Conservation (phyloP, 2,797 vertebrate species). For the Orientallactaga sibirica region DNA sequence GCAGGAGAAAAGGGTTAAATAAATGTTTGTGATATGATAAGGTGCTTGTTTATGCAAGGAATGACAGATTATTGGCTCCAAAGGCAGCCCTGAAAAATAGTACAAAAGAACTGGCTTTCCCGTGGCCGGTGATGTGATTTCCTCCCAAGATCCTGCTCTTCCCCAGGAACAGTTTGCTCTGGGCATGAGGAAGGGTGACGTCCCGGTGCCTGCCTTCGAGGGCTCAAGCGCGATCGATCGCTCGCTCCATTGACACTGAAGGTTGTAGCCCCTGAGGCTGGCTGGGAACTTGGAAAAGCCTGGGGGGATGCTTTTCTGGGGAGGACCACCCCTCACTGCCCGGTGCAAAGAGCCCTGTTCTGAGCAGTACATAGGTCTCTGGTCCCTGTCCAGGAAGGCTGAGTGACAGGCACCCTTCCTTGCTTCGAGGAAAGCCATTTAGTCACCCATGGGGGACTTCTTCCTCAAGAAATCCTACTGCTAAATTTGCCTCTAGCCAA, state of each 20-base stretch:
- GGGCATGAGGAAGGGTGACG: constrained; percentile 87
- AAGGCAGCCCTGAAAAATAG: constrained; percentile 90
- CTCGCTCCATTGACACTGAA: constrained; percentile 50
- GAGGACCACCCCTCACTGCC: not conserved
- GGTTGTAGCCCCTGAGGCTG: constrained; percentile 45
- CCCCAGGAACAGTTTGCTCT: constrained; percentile 87
- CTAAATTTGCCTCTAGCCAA: not conserved
- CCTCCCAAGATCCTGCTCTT: constrained; percentile 88
- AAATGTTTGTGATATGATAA: constrained; percentile 99
- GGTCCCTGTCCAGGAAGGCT: not conserved
- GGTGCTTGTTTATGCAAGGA: constrained; percentile 96
- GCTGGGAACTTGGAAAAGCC: not conserved
- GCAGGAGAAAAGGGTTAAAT: constrained; percentile 97
- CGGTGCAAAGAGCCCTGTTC: not conserved
- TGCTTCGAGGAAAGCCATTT: not conserved
- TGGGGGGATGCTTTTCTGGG: not conserved
- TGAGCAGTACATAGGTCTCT: not conserved
- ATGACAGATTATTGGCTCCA: constrained; percentile 91
- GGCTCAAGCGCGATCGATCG: constrained; percentile 43
- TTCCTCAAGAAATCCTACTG: constrained; percentile 13
- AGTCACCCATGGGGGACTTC: not conserved
- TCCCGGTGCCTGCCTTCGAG: constrained; percentile 79
- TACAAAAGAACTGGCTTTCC: constrained; percentile 89
- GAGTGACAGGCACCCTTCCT: not conserved
- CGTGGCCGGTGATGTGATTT: constrained; percentile 89